A percentile compares a stretch with the other conserved stretches of the same genome.
Conservation (phyloP, 2,797 vertebrate species). For the Allobates femoralis region DNA sequence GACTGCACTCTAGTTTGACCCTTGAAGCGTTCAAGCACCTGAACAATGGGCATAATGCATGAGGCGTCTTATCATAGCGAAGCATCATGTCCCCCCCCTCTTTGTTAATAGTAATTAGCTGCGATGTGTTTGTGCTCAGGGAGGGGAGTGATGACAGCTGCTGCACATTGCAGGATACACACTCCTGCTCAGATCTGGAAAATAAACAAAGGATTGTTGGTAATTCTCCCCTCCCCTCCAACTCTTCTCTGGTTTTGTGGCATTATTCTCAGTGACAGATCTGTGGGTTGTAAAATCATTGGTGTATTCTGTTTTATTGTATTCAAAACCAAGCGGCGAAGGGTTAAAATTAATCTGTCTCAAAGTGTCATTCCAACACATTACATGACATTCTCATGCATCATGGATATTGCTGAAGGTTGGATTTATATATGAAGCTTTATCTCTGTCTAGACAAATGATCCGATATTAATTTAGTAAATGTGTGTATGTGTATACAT, state of each 20-base stretch:
- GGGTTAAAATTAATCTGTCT: constrained; percentile 22
- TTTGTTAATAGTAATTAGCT: constrained; percentile 59
- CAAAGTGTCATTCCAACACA: constrained; percentile 3
- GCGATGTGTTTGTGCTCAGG: constrained; percentile 33
- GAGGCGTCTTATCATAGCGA: neutral
- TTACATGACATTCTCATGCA: neutral
- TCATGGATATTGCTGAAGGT: neutral
- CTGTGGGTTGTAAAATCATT: constrained; percentile 37
- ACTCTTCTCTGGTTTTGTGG: constrained; percentile 14
- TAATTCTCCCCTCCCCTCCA: constrained; percentile 9
- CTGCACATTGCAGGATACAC: constrained; percentile 33
- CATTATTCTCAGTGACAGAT: constrained; percentile 21
- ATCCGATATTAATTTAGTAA: neutral
- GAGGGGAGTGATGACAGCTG: constrained; percentile 48
- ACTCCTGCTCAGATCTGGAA: constrained; percentile 23
- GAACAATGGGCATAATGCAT: neutral
- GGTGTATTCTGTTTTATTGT: neutral
- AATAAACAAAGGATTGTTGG: constrained; percentile 51
- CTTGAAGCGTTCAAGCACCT: neutral
- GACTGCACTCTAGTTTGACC: neutral
- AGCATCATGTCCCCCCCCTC: constrained; percentile 8
- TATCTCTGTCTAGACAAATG: neutral
- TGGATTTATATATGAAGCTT: neutral
- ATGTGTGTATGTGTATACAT: too few species aligned
- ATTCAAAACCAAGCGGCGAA: neutral